phyloP scores from a whole-genome alignment of 2,113 vertebrate genomes.

The Cervus canadensis region DNA sequence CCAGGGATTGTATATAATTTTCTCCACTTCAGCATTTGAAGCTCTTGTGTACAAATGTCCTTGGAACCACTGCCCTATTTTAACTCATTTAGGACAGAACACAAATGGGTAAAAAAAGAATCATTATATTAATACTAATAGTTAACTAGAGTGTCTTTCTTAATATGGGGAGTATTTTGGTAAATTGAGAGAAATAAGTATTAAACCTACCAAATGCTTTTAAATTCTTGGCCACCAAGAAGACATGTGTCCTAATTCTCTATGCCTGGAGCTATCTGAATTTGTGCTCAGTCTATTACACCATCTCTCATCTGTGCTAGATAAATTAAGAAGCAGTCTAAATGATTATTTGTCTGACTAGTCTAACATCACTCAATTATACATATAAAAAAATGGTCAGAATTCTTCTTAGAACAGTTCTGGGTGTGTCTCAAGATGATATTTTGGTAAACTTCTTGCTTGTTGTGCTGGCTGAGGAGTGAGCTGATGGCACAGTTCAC shows the following conservation, averaged over 20 bases:
- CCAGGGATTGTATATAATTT: not conserved
- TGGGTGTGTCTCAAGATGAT: not conserved
- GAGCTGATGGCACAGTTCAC: not conserved
- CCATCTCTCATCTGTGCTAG: not conserved
- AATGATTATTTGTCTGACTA: not conserved
- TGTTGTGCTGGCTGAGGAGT: not conserved
- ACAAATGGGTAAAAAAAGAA: not conserved
- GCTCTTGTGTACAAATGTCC: not conserved
- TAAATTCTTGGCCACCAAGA: not conserved
- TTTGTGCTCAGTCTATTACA: not conserved
- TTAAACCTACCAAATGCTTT: not conserved
- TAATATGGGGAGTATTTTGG: not conserved
- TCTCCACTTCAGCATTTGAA: not conserved
- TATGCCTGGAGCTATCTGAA: not conserved
- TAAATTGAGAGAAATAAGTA: not conserved
- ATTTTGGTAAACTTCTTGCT: constrained; percentile 9
- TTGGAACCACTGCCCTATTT: not conserved
- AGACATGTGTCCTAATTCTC: not conserved
- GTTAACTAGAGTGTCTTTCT: not conserved
- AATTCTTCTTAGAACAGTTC: not conserved
- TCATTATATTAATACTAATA: not conserved
- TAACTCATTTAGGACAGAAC: not conserved
- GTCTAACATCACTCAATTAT: not conserved
- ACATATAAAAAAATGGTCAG: not conserved
- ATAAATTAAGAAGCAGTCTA: not conserved